Conservation (phyloP, 2,888 invertebrate genomes). For the Gastrophysa polygoni region DNA sequence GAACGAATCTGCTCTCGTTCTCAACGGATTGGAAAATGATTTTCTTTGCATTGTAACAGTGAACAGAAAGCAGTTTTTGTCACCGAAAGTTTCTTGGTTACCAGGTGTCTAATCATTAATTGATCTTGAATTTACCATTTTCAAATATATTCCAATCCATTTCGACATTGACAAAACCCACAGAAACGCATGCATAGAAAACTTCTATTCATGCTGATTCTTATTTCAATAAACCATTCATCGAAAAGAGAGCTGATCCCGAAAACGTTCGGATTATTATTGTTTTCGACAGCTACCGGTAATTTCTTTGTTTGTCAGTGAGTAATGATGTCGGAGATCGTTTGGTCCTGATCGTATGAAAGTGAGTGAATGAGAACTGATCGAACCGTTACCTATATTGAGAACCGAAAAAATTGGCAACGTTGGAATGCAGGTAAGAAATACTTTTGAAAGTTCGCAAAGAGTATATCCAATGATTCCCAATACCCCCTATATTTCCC, state of each 20-base stretch:
- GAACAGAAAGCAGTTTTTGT: too few relatives aligned
- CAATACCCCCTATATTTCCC: too few relatives aligned
- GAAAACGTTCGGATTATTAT: slow-evolving; percentile 38
- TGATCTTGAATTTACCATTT: too few relatives aligned
- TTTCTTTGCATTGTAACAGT: too few relatives aligned
- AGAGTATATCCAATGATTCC: too few relatives aligned
- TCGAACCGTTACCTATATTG: slow-evolving; percentile 9
- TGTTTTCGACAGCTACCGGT: slow-evolving; percentile 42
- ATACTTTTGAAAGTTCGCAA: too few relatives aligned
- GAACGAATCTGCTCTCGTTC: too few relatives aligned
- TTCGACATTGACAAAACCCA: neutral
- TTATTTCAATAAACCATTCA: slow-evolving; percentile 27
- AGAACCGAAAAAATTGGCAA: slow-evolving; percentile 29
- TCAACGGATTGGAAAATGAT: too few relatives aligned
- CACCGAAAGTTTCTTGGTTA: too few relatives aligned
- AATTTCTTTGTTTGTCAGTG: slow-evolving; percentile 41
- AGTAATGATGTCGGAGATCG: slow-evolving; percentile 37
- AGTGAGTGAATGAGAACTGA: slow-evolving; percentile 34
- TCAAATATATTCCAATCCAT: too few relatives aligned
- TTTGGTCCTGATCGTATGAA: slow-evolving; percentile 30
- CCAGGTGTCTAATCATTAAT: too few relatives aligned
- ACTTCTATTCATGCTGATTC: slow-evolving; percentile 14
- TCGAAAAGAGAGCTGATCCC: slow-evolving; percentile 31
- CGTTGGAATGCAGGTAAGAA: slow-evolving; percentile 31
- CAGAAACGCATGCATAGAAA: neutral